Evolutionary conservation across 2,888 invertebrate genomes (phyloP).

Genomic region (Chymomyza procnemis): DNA sequence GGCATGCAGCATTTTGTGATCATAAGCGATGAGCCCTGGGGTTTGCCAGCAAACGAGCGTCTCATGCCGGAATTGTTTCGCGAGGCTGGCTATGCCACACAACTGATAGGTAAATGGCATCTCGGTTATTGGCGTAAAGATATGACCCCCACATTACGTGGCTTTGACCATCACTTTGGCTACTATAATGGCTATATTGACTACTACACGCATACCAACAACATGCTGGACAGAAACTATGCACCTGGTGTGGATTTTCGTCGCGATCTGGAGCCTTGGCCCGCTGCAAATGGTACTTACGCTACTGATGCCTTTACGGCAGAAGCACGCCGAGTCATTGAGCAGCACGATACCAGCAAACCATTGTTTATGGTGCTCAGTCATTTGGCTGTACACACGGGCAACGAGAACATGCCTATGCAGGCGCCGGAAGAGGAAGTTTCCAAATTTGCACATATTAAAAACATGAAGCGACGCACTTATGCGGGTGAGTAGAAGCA

Average conservation of each 20-base stretch:
- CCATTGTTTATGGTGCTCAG: slow-evolving; percentile 90
- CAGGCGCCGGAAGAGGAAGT: slow-evolving; percentile 87
- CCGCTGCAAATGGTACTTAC: slow-evolving; percentile 81
- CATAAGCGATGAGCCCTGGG: slow-evolving; percentile 84
- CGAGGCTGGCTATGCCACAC: slow-evolving; percentile 88
- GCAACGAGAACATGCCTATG: slow-evolving; percentile 83
- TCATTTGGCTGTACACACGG: slow-evolving; percentile 90
- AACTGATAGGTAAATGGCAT: slow-evolving; percentile 95
- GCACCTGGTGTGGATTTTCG: slow-evolving; percentile 80
- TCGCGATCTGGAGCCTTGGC: slow-evolving; percentile 80
- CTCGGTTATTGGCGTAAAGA: slow-evolving; percentile 86
- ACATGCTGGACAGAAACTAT: slow-evolving; percentile 75
- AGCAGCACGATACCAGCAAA: slow-evolving; percentile 80
- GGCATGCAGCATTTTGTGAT: slow-evolving; percentile 88
- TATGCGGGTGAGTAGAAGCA: slow-evolving; percentile 82
- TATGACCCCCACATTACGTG: slow-evolving; percentile 84
- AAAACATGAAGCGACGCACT: slow-evolving; percentile 82
- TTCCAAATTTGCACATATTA: slow-evolving; percentile 84
- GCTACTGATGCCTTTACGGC: slow-evolving; percentile 86
- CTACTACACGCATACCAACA: slow-evolving; percentile 85
- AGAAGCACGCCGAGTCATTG: slow-evolving; percentile 83
- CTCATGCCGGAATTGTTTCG: slow-evolving; percentile 85
- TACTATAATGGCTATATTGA: slow-evolving; percentile 91
- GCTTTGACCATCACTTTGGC: slow-evolving; percentile 90
- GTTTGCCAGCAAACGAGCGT: slow-evolving; percentile 84